Evolutionary conservation across 2,797 vertebrate genomes (phyloP), one percentile per base, ranked within the genome.

Genomic region (Tenualosa thibaudeaui): DNA sequence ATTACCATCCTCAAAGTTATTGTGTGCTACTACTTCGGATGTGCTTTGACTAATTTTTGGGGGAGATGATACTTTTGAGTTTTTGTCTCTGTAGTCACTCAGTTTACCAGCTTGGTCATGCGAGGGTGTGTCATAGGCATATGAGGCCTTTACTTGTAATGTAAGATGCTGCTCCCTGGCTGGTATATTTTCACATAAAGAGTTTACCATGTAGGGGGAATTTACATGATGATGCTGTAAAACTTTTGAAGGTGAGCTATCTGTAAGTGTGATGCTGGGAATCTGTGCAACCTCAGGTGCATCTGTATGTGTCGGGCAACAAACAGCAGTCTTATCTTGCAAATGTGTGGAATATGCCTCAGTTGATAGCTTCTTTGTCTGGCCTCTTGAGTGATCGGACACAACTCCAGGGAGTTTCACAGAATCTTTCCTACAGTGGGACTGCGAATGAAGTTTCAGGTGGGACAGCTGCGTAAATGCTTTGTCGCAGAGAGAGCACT

Each of bases 401-500:
- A 71, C 13, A 40, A 13, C 65, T 71, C 12, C 13, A 15, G 26
- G 26, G 15, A 15, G 10, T 71, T 40, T 71, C 65, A 31, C 54
- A 19, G 53, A 9, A 13, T 60, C 81, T 4, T 40, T 58, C 49
- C 22, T 83, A 3, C 62, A 50, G 46, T 91, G 90, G 8, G 86
- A 91, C 81, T 91, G 85, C 68, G 60, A 8, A 83, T 92, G 92
- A 6, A 78, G 87, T 75, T 90, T 92, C 84, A 93, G 88, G 87
- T 92, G 90, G n/a, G 82, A 53, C 0, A 95, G 85, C 87, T 96
- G 95, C 26, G 93, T 93, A 89, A 97, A 97, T 0, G 91, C 93
- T 93, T 96, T 97, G 65, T 85, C 93, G 87, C 96, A 97, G 5
- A 94, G 40, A 9, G 89, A 88, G 90, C 96, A 97, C 81, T 92